These are phyloP conservation scores for Drosophila arizonae DNA, from an alignment of 1,140 invertebrate genomes.

Conservation along the genomic window DNA sequence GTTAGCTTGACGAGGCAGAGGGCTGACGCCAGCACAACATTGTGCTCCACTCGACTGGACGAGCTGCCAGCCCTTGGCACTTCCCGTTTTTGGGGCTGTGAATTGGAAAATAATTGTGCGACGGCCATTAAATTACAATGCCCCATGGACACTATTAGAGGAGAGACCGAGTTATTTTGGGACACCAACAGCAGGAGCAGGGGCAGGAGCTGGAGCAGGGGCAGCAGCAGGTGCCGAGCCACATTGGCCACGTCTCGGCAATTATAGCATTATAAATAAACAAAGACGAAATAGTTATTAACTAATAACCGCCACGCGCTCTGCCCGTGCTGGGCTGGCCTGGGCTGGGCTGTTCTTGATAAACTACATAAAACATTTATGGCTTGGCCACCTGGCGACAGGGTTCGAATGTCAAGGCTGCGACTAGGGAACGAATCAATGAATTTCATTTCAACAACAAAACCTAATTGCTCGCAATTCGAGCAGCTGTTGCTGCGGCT, in stretches of 20 bases:
- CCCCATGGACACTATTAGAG: conserved; percentile 50
- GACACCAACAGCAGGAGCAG: neutral
- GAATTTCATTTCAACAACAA: conserved; percentile 44
- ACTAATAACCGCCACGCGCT: conserved; percentile 69
- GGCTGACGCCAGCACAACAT: conserved; percentile 31
- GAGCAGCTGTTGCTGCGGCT: conserved; percentile 18
- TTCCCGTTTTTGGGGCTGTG: conserved; percentile 54
- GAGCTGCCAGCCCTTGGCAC: neutral
- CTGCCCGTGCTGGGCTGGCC: conserved; percentile 8
- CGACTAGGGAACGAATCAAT: conserved; percentile 47
- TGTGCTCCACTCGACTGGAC: conserved; percentile 27
- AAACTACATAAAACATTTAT: conserved; percentile 68
- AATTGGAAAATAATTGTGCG: conserved; percentile 81
- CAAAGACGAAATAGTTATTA: conserved; percentile 79
- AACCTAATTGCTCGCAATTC: conserved; percentile 46
- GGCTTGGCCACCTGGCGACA: conserved; percentile 48
- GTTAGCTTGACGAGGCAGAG: conserved; percentile 66
- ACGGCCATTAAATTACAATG: conserved; percentile 77
- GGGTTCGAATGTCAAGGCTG: conserved; percentile 59
- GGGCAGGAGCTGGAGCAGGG: conserved; percentile 30
- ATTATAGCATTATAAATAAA: conserved; percentile 80
- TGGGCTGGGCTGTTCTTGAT: conserved; percentile 47
- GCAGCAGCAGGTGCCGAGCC: conserved; percentile 51
- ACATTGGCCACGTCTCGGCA: conserved; percentile 63
- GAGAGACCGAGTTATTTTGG: neutral